Base-by-base conservation (phyloP, 2,888 invertebrate species). In the Leptinotarsa haldemani region DNA sequence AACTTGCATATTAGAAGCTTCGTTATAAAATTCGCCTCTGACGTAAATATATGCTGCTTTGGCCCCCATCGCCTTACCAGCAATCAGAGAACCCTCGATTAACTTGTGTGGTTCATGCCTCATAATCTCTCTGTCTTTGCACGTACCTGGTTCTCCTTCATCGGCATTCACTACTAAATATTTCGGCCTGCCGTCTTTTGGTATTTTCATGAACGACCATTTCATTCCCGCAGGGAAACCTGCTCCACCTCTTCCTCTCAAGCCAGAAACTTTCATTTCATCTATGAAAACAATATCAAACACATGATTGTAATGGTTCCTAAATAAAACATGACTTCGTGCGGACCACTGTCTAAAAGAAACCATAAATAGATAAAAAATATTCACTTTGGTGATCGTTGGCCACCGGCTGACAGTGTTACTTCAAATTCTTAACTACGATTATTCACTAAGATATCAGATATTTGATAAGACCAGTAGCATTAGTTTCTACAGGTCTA, bases 121-220 rank as follows among this genome's bases (percentile, higher is more conserved):
- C 94, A 99, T 96, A 81, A 99, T 99, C 86, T 99, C 99, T 66
- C 99, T 91, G 88, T 99, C 99, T 87, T 99, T 99, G 88, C 99
- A 99, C 0, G 99, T 99, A 0, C 99, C 99, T 0, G 99, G 99
- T 86, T 99, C 99, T 46, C 99, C 99, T 88, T 99, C 99, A 86
- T 99, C 99, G 71, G 98, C 99, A 87, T 99, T 99, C 0, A 99
- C 97, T 2, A 99, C 99, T 66, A 99, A 90, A 88, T 98, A 99
- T 85, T 97, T 98, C 0, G 99, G 99, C 75, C 99, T 94, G 15
- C 98, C 98, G 88, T 98, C 98, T 0, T 93, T 91, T 0, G 99
- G 99, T 87, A 98, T 99, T 86, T 97, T 97, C 99, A 99, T 99
- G 88, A 99, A 99, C 4, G 98, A 97, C 99, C 99, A 99, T 88